Percentiles rank a stretch among this genome's conserved stretches.
phyloP scores from a whole-genome alignment of 2,888 invertebrate species.

The Agapostemon virescens region DNA sequence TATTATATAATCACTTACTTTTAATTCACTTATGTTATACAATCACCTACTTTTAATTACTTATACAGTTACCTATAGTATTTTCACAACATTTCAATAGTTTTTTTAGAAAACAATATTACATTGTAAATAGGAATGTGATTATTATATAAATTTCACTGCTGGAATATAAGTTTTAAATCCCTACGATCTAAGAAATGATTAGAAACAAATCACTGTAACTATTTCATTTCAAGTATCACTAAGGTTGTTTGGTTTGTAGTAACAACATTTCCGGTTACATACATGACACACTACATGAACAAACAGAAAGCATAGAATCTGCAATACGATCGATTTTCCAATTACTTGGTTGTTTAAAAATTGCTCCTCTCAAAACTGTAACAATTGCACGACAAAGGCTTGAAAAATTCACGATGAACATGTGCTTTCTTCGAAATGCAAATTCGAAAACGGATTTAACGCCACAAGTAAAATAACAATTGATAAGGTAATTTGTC shows the following conservation, averaged over 20 bases:
- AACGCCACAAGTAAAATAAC: neutral
- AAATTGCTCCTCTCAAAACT: neutral
- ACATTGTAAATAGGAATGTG: neutral
- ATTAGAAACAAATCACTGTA: constrained; percentile 1
- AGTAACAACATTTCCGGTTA: neutral
- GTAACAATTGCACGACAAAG: neutral
- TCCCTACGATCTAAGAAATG: neutral
- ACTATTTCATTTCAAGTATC: constrained; percentile 15
- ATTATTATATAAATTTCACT: neutral
- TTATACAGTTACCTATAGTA: neutral
- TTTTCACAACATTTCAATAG: neutral
- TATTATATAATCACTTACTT: constrained; percentile 14
- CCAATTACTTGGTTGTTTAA: constrained; percentile 24
- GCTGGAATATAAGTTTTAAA: neutral
- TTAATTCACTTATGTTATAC: constrained; percentile 18
- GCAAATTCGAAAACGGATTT: neutral
- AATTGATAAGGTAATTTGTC: neutral
- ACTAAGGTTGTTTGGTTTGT: neutral
- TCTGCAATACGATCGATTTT: constrained; percentile 30
- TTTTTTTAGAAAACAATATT: neutral
- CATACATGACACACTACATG: constrained; percentile 3
- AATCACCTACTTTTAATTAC: too few species aligned
- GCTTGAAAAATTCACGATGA: neutral
- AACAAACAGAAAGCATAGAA: neutral
- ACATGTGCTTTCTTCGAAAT: neutral